Percentiles rank a stretch among this genome's conserved stretches.
Conservation (phyloP, 2,113 vertebrate species). For the Phoxinus phoxinus region DNA sequence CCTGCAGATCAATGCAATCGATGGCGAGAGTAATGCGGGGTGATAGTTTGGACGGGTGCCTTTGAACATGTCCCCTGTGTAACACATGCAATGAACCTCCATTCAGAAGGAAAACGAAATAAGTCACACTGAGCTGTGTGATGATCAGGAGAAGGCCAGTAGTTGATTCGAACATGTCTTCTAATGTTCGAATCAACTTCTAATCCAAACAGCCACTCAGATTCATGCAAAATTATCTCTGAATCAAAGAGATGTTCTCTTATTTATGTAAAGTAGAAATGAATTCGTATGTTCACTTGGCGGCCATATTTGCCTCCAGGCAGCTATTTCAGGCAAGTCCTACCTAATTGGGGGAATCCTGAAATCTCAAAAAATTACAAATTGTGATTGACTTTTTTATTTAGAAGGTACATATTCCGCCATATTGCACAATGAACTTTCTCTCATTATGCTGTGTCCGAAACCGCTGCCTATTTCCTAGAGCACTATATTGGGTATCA, state of each 20-base stretch:
- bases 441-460: neutral
- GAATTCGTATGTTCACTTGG: neutral
- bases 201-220: neutral
- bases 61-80: slow-evolving; percentile 28
- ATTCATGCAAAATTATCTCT: neutral
- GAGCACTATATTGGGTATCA: neutral
- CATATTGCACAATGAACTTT: too few relatives aligned
- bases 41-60: slow-evolving; percentile 15
- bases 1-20: slow-evolving; percentile 49
- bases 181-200: too few relatives aligned
- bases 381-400: too few relatives aligned
- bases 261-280: neutral
- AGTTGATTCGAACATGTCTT: neutral
- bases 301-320: too few relatives aligned
- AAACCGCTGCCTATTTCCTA: neutral
- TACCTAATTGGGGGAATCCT: too few relatives aligned
- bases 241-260: neutral
- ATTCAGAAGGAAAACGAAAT: slow-evolving; percentile 21
- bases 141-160: neutral
- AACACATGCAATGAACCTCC: neutral
- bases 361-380: too few relatives aligned
- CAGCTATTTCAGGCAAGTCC: too few relatives aligned
- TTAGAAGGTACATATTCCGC: too few relatives aligned
- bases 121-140: slow-evolving; percentile 14
- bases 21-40: slow-evolving; percentile 42